These are phyloP conservation scores for Poeciliopsis prolifica DNA, from an alignment of 2,113 vertebrate genomes.

Conservation along the genomic window DNA sequence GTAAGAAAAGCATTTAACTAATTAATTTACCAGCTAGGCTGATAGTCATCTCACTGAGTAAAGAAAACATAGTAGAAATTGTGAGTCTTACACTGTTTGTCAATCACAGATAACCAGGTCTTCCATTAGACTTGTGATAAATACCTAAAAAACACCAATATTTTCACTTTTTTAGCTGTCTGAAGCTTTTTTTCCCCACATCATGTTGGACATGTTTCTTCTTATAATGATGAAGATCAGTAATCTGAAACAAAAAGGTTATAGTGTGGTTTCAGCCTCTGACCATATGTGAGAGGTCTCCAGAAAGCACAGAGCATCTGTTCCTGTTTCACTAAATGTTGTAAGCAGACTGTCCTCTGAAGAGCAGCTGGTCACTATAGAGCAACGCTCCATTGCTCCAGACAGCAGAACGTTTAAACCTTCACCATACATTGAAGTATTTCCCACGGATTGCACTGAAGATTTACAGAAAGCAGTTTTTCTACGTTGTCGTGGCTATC, in stretches of 20 bases:
- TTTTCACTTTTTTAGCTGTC: too few species aligned
- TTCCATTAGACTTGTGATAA: too few species aligned
- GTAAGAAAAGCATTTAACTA: background rate
- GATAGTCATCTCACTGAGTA: background rate
- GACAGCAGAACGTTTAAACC: background rate
- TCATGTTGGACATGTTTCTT: too few species aligned
- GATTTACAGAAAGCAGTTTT: conserved; percentile 11
- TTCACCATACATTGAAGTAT: background rate
- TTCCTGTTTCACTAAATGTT: conserved; percentile 20
- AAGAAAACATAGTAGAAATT: background rate
- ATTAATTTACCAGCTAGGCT: background rate
- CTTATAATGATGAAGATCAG: background rate
- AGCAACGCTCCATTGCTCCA: background rate
- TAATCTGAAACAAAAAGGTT: background rate
- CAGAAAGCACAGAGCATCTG: background rate
- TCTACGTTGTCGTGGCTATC: conserved; percentile 8
- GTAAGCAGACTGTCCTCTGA: conserved; percentile 6
- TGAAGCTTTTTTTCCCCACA: too few species aligned
- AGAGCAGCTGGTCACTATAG: conserved; percentile 22
- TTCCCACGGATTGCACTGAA: conserved; percentile 3
- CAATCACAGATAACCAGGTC: too few species aligned
- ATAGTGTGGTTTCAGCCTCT: background rate
- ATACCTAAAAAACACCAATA: too few species aligned
- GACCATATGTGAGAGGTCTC: background rate
- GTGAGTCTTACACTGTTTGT: too few species aligned